Evolutionary conservation across 2,888 invertebrate genomes (phyloP).

Genomic region (Empis stercorea): DNA sequence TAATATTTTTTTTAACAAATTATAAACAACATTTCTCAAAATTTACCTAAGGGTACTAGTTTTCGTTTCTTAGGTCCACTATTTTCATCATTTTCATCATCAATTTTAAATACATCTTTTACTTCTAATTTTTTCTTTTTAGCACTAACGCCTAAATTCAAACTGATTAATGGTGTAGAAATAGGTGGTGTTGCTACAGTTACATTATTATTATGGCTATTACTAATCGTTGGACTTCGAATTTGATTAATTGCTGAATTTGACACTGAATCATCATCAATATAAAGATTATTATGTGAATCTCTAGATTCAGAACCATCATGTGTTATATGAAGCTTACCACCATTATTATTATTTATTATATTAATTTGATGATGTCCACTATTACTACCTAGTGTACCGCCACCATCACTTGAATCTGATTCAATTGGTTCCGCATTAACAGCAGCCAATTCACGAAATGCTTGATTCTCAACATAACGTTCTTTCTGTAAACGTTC

Average conservation of each 20-base stretch:
- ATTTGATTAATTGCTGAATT: constrained; percentile 17
- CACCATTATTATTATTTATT: constrained; percentile 5
- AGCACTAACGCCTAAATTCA: constrained; percentile 33
- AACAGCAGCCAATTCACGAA: constrained; percentile 48
- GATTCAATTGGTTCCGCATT: constrained; percentile 66
- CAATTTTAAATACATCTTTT: constrained; percentile 75
- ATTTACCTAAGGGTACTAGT: constrained; percentile 57
- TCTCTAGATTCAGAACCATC: constrained; percentile 31
- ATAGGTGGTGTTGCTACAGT: constrained; percentile 25
- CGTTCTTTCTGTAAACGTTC: constrained; percentile 30
- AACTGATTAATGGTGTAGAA: constrained; percentile 34
- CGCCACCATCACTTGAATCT: constrained; percentile 41
- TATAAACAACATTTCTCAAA: background rate
- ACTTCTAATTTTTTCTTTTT: constrained; percentile 61
- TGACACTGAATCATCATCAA: constrained; percentile 38
- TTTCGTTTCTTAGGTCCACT: constrained; percentile 55
- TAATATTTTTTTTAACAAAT: background rate
- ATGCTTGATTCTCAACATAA: constrained; percentile 43
- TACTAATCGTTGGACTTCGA: constrained; percentile 12
- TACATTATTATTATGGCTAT: constrained; percentile 15
- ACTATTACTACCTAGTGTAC: constrained; percentile 5
- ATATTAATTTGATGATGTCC: constrained; percentile 1
- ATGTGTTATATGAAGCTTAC: constrained; percentile 16
- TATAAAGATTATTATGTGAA: constrained; percentile 16
- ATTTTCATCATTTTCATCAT: constrained; percentile 55